A percentile compares a stretch with the other conserved stretches of the same genome.
Evolutionary conservation across 1,140 invertebrate species (phyloP).

Genomic region (Doryteuthis pealeii): DNA sequence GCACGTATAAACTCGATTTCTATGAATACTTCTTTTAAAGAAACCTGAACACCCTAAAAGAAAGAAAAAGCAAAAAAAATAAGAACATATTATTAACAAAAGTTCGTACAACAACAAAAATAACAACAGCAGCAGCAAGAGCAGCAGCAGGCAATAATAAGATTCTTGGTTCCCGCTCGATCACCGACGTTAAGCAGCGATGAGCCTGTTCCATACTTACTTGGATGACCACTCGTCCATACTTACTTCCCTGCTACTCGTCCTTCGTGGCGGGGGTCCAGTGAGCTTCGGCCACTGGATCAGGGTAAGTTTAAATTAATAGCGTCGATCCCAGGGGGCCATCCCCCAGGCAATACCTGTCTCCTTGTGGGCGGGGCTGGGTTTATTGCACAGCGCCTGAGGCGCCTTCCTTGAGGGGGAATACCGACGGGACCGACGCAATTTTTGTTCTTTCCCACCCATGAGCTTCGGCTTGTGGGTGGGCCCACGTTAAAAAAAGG

Average conservation of each 20-base stretch:
- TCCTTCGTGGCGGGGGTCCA: too few relatives aligned
- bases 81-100: constrained; percentile 10
- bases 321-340: too few relatives aligned
- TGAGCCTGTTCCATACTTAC: not conserved
- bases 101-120: not conserved
- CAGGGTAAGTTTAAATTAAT: too few relatives aligned
- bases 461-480: too few relatives aligned
- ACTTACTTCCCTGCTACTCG: not conserved
- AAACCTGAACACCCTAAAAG: constrained; percentile 83
- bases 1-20: constrained; percentile 93
- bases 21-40: constrained; percentile 95
- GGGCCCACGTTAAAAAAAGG: too few relatives aligned
- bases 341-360: too few relatives aligned
- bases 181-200: not conserved
- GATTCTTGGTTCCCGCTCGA: not conserved
- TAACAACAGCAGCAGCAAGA: not conserved
- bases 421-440: too few relatives aligned
- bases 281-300: too few relatives aligned
- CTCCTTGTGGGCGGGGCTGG: too few relatives aligned
- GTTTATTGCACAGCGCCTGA: too few relatives aligned
- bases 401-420: too few relatives aligned
- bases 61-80: not conserved
- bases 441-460: too few relatives aligned
- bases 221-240: not conserved
- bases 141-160: not conserved